Conservation (phyloP, 92 coral and sea anemone genomes). For the Pocillopora meandrina region DNA sequence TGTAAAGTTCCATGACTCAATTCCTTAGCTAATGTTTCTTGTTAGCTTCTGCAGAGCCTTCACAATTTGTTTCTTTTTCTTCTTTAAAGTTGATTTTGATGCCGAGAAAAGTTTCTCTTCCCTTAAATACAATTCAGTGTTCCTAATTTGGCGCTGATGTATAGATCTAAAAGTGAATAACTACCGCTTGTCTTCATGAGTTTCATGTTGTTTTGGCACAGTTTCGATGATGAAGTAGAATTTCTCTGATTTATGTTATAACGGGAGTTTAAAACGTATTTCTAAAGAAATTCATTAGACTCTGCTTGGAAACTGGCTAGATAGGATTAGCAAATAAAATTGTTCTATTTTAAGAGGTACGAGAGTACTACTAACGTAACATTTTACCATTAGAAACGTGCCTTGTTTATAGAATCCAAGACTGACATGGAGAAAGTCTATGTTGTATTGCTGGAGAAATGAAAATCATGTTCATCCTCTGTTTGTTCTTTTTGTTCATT, state of each 20-base stretch:
- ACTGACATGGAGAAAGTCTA: too few relatives aligned
- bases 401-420: too few relatives aligned
- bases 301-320: too few relatives aligned
- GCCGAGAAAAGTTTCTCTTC: not conserved
- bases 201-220: not conserved
- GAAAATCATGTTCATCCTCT: too few relatives aligned
- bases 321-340: too few relatives aligned
- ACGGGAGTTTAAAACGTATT: too few relatives aligned
- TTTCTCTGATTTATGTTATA: not conserved
- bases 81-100: not conserved
- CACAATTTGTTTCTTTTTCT: not conserved
- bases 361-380: too few relatives aligned
- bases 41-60: not conserved
- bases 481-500: too few relatives aligned
- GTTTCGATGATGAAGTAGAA: not conserved
- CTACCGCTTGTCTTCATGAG: not conserved
- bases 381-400: too few relatives aligned
- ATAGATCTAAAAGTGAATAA: not conserved
- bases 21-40: not conserved
- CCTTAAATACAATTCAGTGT: not conserved
- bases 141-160: slow-evolving; percentile 16
- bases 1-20: slow-evolving; percentile 1
- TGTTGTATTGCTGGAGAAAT: too few relatives aligned
- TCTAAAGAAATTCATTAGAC: too few relatives aligned
- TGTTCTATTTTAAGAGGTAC: too few relatives aligned